phyloP scores from a whole-genome alignment of 2,113 vertebrate species.

The Phainopepla nitens region DNA sequence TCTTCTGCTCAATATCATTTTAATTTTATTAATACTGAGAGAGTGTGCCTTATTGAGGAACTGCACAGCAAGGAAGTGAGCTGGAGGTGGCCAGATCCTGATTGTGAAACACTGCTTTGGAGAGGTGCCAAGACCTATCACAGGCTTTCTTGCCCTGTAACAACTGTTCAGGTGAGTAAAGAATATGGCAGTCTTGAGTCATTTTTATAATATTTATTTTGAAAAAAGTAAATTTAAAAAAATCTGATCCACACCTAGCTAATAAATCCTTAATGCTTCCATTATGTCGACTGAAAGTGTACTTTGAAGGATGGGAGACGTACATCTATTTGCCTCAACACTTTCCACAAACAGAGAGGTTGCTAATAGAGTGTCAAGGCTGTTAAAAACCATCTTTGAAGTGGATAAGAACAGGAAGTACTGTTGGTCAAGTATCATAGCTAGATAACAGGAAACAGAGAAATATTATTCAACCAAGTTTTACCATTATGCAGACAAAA shows the following conservation, averaged over 20 bases:
- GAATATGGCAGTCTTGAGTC: not conserved
- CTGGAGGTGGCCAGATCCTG: not conserved
- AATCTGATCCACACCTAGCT: conserved; percentile 11
- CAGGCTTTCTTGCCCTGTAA: not conserved
- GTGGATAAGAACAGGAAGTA: not conserved
- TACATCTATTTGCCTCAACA: not conserved
- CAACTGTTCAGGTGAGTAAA: not conserved
- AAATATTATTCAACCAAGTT: not conserved
- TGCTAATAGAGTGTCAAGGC: conserved; percentile 14
- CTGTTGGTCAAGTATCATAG: not conserved
- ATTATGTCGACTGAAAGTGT: not conserved
- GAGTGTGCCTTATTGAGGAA: not conserved
- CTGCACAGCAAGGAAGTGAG: not conserved
- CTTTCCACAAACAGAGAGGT: not conserved
- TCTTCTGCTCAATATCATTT: not conserved
- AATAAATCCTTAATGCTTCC: conserved; percentile 16
- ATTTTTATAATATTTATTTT: conserved; percentile 53
- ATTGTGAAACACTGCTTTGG: not conserved
- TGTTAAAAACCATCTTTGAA: not conserved
- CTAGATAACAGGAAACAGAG: not conserved
- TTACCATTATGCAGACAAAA: not conserved
- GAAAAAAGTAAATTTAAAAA: not conserved
- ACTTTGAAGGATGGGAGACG: conserved; percentile 2
- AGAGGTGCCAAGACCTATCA: not conserved
- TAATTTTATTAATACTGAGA: not conserved